These are phyloP conservation scores for Deilephila porcellus DNA, from an alignment of 2,888 invertebrate species.

Conservation along the genomic window DNA sequence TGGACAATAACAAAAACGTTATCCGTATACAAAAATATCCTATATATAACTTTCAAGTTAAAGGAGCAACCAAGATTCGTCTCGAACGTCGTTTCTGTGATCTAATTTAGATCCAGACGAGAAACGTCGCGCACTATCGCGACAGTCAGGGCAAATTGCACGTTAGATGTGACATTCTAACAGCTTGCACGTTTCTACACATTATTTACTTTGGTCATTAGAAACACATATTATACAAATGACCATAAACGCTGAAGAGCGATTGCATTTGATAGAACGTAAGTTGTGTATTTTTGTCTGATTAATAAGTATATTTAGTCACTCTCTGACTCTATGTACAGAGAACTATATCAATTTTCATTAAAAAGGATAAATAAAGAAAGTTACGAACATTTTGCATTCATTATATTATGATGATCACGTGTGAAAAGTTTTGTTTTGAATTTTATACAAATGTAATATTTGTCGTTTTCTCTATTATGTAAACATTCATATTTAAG, in stretches of 20 bases:
- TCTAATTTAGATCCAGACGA: constrained; percentile 22
- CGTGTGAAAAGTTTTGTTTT: too few species aligned
- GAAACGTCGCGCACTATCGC: neutral
- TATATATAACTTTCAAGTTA: neutral
- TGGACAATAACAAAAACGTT: too few species aligned
- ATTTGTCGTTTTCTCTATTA: too few species aligned
- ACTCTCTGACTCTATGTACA: too few species aligned
- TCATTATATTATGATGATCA: too few species aligned
- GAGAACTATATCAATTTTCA: too few species aligned
- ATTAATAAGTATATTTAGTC: neutral
- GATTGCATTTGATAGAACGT: too few species aligned
- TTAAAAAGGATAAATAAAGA: neutral
- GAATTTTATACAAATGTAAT: too few species aligned
- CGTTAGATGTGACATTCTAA: neutral
- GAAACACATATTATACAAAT: neutral
- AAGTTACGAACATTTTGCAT: too few species aligned
- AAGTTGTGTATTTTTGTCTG: neutral
- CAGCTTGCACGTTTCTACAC: neutral
- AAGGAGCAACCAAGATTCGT: constrained; percentile 5
- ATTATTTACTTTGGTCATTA: neutral
- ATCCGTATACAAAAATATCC: too few species aligned
- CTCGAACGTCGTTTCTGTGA: neutral
- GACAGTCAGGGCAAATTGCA: neutral
- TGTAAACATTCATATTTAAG: too few species aligned
- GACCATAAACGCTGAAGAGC: too few species aligned